Evolutionary conservation across 2,113 vertebrate species (phyloP).

Genomic region (Rhegmatorhina hoffmannsi): DNA sequence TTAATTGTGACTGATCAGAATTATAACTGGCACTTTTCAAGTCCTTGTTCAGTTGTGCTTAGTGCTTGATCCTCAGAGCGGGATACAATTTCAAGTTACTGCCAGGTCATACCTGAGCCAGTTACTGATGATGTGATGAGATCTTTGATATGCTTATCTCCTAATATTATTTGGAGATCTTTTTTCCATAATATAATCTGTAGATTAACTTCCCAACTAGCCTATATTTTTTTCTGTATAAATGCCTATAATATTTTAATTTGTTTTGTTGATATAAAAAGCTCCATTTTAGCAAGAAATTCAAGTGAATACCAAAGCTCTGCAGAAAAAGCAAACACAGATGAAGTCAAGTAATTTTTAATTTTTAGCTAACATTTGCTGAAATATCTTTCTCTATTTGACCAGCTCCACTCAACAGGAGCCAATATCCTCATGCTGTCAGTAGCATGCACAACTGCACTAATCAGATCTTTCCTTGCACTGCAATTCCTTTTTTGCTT

Average conservation of each 20-base stretch:
- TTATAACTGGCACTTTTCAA: background rate
- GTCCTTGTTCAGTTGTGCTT: background rate
- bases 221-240: background rate
- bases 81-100: background rate
- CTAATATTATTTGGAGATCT: background rate
- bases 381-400: background rate
- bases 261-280: background rate
- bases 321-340: background rate
- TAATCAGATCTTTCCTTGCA: conserved; percentile 1
- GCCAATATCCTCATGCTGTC: background rate
- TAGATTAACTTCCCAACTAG: background rate
- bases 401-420: background rate
- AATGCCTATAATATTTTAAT: background rate
- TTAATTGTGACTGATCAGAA: background rate
- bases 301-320: background rate
- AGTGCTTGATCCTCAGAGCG: background rate
- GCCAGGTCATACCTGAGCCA: background rate
- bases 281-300: background rate
- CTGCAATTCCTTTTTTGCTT: conserved; percentile 20
- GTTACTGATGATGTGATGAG: background rate
- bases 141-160: background rate
- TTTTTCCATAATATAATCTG: background rate
- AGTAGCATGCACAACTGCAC: background rate
- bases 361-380: background rate
- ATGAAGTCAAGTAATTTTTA: background rate